phyloP scores from a whole-genome alignment of 37 sponge, comb jelly and placozoan genomes.

The Amphimedon queenslandica region DNA sequence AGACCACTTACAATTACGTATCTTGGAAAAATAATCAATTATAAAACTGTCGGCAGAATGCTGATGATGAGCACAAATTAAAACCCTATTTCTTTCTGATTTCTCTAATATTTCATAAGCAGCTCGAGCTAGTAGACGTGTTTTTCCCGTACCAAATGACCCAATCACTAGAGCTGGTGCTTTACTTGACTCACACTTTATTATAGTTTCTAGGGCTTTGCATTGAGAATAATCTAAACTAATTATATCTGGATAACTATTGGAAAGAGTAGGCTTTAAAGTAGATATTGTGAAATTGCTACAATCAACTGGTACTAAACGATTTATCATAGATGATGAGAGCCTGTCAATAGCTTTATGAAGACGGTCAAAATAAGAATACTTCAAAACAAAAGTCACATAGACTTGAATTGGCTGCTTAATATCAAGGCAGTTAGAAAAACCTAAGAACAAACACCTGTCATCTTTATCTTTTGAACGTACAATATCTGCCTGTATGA shows the following conservation, averaged over 20 bases:
- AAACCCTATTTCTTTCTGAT: conserved; percentile 10
- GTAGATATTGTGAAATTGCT: not conserved
- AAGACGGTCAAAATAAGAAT: conserved; percentile 52
- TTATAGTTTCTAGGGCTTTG: conserved; percentile 16
- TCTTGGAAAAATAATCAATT: conserved; percentile 40
- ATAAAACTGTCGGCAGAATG: conserved; percentile 47
- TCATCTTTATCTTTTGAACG: no score
- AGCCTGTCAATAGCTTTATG: conserved; percentile 30
- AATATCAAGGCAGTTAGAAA: no score
- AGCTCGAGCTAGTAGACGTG: conserved; percentile 56
- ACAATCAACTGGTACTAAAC: conserved; percentile 20
- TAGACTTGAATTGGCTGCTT: not conserved
- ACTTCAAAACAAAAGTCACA: conserved; percentile 55
- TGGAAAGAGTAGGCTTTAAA: not conserved
- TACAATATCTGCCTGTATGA: no score
- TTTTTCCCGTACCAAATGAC: conserved; percentile 80
- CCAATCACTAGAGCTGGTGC: conserved; percentile 57
- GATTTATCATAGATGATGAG: conserved; percentile 3
- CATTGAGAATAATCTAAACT: conserved; percentile 12
- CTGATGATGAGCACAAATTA: conserved; percentile 71
- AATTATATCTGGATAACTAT: not conserved
- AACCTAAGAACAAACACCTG: no score
- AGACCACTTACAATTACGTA: not conserved
- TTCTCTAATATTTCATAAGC: conserved; percentile 13
- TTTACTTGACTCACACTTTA: conserved; percentile 8